Conservation (phyloP, 30 jellyfish, hydroid and myxozoan genomes). For the Hydra vulgaris region DNA sequence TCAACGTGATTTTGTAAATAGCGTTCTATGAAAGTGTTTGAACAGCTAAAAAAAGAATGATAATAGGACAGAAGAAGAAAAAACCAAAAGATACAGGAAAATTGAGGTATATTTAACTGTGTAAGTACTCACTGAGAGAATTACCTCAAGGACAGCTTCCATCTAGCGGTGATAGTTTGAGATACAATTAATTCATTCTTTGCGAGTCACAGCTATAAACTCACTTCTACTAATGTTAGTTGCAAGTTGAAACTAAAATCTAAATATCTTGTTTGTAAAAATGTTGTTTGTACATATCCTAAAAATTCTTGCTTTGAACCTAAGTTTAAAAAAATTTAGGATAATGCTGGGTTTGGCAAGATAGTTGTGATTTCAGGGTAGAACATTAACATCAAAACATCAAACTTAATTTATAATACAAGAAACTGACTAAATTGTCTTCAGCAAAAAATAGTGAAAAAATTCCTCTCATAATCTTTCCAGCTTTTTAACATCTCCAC, state of each 20-base stretch:
- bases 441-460: no score
- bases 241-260: neutral
- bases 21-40: no score
- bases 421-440: neutral
- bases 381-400: neutral
- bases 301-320: neutral
- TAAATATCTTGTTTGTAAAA: neutral
- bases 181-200: neutral
- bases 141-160: no score
- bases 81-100: no score
- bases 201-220: neutral
- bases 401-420: neutral
- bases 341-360: neutral
- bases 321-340: neutral
- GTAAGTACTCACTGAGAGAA: no score
- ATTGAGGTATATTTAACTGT: no score
- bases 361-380: neutral
- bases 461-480: no score
- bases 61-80: no score
- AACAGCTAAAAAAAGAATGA: no score
- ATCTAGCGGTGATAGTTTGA: no score
- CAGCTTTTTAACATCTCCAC: no score
- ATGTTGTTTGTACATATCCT: neutral
- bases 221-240: neutral
- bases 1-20: no score